Conservation (phyloP, 2,888 invertebrate species). For the Tyria jacobaeae region DNA sequence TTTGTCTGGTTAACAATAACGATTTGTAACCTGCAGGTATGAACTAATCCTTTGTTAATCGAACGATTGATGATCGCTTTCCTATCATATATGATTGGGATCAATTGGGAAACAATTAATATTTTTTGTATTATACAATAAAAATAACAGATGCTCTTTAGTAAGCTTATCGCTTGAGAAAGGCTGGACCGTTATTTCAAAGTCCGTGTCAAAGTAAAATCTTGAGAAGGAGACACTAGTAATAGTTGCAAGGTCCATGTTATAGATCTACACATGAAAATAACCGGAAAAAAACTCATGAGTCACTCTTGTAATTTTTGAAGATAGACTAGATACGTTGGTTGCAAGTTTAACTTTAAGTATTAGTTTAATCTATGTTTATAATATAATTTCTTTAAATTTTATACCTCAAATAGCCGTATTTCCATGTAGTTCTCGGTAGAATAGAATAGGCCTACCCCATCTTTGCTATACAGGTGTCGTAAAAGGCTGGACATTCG, state of each 20-base stretch:
- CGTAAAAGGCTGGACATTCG: too few relatives aligned
- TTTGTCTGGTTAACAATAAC: not conserved
- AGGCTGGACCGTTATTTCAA: not conserved
- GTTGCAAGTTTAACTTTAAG: not conserved
- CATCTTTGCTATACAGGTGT: too few relatives aligned
- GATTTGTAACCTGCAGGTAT: not conserved
- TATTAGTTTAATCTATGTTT: not conserved
- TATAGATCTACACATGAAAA: not conserved
- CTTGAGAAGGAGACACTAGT: not conserved
- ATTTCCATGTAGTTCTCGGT: too few relatives aligned
- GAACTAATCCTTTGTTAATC: not conserved
- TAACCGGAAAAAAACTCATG: not conserved
- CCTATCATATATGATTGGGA: too few relatives aligned
- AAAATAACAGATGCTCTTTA: not conserved
- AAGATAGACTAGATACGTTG: not conserved
- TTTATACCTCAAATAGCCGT: too few relatives aligned
- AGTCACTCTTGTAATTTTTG: not conserved
- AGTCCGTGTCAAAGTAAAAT: not conserved
- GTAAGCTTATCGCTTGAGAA: not conserved
- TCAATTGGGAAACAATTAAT: not conserved
- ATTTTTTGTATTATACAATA: not conserved
- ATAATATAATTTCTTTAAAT: too few relatives aligned
- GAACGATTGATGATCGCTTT: not conserved
- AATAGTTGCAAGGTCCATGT: not conserved
- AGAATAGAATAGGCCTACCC: too few relatives aligned